Evolutionary conservation across 2,113 vertebrate genomes (phyloP).

Genomic region (Amblyornis subalaris): DNA sequence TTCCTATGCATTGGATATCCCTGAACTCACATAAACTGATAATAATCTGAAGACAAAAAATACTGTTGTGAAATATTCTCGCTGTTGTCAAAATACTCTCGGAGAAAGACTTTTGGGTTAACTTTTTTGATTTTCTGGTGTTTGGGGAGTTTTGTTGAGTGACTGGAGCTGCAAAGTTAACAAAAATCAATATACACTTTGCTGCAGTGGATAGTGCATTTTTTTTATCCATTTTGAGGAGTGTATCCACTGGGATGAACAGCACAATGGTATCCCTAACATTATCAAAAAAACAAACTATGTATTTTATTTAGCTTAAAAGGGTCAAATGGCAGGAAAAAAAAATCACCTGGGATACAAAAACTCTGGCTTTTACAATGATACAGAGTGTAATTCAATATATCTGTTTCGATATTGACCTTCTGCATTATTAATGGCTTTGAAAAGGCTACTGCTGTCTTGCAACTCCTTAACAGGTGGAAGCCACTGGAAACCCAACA

Average conservation of each 20-base stretch:
- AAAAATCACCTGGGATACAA: neutral
- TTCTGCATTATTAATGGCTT: slow-evolving; percentile 52
- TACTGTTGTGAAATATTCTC: neutral
- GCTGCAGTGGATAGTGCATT: neutral
- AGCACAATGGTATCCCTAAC: neutral
- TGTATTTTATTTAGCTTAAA: slow-evolving; percentile 27
- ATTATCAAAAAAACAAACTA: neutral
- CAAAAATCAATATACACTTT: neutral
- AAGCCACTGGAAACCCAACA: slow-evolving; percentile 39
- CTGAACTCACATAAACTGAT: neutral
- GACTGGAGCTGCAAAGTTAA: neutral
- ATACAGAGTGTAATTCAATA: slow-evolving; percentile 43
- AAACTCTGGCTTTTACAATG: neutral
- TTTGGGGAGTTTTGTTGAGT: neutral
- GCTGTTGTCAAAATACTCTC: neutral
- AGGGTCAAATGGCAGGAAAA: neutral
- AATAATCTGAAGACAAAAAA: neutral
- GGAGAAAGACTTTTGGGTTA: neutral
- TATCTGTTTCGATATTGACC: slow-evolving; percentile 50
- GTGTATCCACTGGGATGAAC: neutral
- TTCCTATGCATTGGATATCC: neutral
- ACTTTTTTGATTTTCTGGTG: neutral
- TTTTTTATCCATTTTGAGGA: neutral
- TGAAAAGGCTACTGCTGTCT: slow-evolving; percentile 37
- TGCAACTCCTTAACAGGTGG: slow-evolving; percentile 18